Base-by-base conservation (phyloP, 2,113 vertebrate genomes). In the Aplodontia rufa region DNA sequence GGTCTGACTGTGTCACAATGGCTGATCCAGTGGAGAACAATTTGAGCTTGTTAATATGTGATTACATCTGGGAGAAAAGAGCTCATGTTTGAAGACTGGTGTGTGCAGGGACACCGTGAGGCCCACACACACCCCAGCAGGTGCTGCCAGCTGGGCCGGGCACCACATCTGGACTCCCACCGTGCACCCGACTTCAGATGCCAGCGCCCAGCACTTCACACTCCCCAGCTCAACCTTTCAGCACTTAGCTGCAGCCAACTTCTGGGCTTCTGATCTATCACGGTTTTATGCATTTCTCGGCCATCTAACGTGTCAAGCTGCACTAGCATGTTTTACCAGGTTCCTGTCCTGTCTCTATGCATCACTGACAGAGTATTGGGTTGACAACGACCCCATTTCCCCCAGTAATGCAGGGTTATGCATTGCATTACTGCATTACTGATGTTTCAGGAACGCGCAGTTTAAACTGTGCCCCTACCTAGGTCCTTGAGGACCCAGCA, bases 151-250 rank as follows among this genome's bases (percentile, higher is more conserved):
- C n/a, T n/a, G n/a, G n/a, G n/a, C 58, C 58, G 24, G 58, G 58
- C 24, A 9, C 68, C 2, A 1, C 1, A 22, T 0, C 1, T 8
- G 0, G 45, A 32, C 9, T n/a, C 9, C 1, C 2, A 10, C 40
- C 74, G 51, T 7, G 42, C 16, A 0, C 2, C 4, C 17, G 55
- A 37, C 37, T 12, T 60, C 51, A 60, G 68, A 42, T 12, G 3
- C 0, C 28, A 10, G 22, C 28, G 35, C 40, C 37, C 17, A 30
- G 1, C 1, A 30, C 42, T 13, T 64, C 14, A 53, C 1, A 14
- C 16, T 22, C 68, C 42, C 3, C 5, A 5, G 26, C 19, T 20
- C 19, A 4, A 4, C 26, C 16, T 42, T 1, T 10, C 37, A 30
- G 45, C 0, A 0, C 64, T 20, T 6, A 3, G 6, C 3, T 2